Percentiles rank a stretch among this genome's conserved stretches.
Evolutionary conservation across 1,140 invertebrate genomes (phyloP).

Genomic region (Cryptotermes secundus): DNA sequence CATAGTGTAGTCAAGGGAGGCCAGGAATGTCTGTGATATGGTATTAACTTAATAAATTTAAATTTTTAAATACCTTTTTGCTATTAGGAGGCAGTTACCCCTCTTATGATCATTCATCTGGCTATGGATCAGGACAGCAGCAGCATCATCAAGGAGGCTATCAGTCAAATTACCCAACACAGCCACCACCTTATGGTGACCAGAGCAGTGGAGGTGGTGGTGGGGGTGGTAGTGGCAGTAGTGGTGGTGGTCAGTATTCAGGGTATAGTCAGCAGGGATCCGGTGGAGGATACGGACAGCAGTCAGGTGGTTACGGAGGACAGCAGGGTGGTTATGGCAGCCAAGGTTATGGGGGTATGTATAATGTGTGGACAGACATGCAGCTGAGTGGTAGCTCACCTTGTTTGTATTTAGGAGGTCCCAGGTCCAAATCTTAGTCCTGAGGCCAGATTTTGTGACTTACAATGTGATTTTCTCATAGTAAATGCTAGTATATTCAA

Average conservation of each 20-base stretch:
- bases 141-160: conserved; percentile 23
- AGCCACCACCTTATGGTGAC: conserved; percentile 27
- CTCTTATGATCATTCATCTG: conserved; percentile 32
- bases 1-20: too few relatives aligned
- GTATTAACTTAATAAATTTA: neutral
- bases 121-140: conserved; percentile 29
- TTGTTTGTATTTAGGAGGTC: too few relatives aligned
- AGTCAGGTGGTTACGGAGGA: conserved; percentile 27
- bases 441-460: too few relatives aligned
- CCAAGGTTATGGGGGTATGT: conserved; percentile 30
- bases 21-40: neutral
- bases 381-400: too few relatives aligned
- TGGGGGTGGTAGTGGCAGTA: conserved; percentile 19
- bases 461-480: too few relatives aligned
- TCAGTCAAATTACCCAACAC: conserved; percentile 21
- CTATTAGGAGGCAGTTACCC: conserved; percentile 29
- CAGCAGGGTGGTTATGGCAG: conserved; percentile 29
- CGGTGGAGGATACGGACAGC: conserved; percentile 32
- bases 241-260: conserved; percentile 26
- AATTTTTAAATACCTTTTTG: neutral
- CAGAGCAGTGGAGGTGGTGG: conserved; percentile 20
- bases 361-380: too few relatives aligned
- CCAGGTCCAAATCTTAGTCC: too few relatives aligned
- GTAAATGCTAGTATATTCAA: too few relatives aligned
- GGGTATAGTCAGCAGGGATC: conserved; percentile 28